Percentiles rank a stretch among this genome's conserved stretches.
These are phyloP conservation scores for Dexiosoma caninum DNA, from an alignment of 2,888 invertebrate species.

Conservation along the genomic window DNA sequence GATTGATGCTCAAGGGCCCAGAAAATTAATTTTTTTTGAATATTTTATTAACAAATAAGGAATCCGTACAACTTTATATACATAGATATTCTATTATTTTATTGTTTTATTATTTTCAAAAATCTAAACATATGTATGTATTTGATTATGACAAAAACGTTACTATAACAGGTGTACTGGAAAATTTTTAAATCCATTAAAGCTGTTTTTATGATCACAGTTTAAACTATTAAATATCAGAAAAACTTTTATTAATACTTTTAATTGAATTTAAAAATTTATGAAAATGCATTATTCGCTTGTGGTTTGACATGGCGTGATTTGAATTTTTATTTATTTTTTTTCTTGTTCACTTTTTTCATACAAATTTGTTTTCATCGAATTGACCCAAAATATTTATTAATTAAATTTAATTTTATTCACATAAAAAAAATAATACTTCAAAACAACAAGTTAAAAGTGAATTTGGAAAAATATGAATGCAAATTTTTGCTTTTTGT, in stretches of 20 bases:
- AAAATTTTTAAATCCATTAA: not conserved
- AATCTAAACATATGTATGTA: too few species aligned
- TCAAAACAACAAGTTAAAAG: not conserved
- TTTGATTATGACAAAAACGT: too few species aligned
- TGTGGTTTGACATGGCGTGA: slow-evolving; percentile 2
- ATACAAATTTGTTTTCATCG: not conserved
- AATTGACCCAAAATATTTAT: slow-evolving; percentile 9
- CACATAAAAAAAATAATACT: not conserved
- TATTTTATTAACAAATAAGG: too few species aligned
- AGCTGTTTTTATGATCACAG: not conserved
- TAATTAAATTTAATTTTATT: slow-evolving; percentile 20
- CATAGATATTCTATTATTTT: too few species aligned
- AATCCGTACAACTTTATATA: too few species aligned
- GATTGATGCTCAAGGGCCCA: too few species aligned
- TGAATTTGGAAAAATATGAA: not conserved
- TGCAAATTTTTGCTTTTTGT: not conserved
- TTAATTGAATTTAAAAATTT: slow-evolving; percentile 13
- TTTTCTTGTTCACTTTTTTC: not conserved
- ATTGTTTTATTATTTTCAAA: too few species aligned
- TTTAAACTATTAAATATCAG: slow-evolving; percentile 1
- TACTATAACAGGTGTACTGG: not conserved
- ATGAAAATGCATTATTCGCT: not conserved
- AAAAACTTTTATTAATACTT: not conserved
- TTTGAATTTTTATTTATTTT: slow-evolving; percentile 1
- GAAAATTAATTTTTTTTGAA: too few species aligned